Conservation (phyloP, 2,797 vertebrate genomes). For the Pseudochaenichthys georgianus region DNA sequence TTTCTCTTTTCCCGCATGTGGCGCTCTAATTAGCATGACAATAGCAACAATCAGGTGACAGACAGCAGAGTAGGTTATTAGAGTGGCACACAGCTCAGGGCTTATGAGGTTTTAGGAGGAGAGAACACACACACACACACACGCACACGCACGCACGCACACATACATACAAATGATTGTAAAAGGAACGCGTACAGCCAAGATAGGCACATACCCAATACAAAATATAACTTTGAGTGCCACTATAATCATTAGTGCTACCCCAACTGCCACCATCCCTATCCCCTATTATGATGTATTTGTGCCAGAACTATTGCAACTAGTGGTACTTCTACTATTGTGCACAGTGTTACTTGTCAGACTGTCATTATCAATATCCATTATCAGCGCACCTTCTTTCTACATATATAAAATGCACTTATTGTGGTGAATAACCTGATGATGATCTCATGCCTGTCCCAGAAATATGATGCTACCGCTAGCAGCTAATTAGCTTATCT, state of each 20-base stretch:
- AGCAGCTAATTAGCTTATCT: not conserved
- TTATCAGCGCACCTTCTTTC: not conserved
- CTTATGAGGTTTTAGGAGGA: conserved; percentile 62
- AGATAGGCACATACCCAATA: conserved; percentile 19
- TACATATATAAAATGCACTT: not conserved
- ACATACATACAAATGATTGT: conserved; percentile 11
- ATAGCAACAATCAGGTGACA: conserved; percentile 81
- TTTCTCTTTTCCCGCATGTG: conserved; percentile 52
- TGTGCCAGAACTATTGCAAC: not conserved
- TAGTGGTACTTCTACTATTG: not conserved
- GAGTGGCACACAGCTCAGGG: conserved; percentile 61
- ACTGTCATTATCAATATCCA: not conserved
- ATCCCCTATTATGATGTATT: not conserved
- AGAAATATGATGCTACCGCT: not conserved
- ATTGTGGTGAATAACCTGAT: not conserved
- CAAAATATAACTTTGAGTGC: conserved; percentile 23
- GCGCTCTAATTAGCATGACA: conserved; percentile 78
- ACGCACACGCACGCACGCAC: conserved; percentile 15
- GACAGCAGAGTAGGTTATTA: conserved; percentile 77
- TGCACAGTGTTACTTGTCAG: conserved; percentile 2
- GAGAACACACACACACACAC: conserved; percentile 18
- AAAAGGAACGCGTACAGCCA: conserved; percentile 16
- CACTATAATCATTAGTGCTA: not conserved
- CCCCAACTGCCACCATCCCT: not conserved
- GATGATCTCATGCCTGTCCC: not conserved